Evolutionary conservation across 2,888 invertebrate species (phyloP), one percentile per base, ranked within the genome.

Genomic region (Tenthredo amoena): DNA sequence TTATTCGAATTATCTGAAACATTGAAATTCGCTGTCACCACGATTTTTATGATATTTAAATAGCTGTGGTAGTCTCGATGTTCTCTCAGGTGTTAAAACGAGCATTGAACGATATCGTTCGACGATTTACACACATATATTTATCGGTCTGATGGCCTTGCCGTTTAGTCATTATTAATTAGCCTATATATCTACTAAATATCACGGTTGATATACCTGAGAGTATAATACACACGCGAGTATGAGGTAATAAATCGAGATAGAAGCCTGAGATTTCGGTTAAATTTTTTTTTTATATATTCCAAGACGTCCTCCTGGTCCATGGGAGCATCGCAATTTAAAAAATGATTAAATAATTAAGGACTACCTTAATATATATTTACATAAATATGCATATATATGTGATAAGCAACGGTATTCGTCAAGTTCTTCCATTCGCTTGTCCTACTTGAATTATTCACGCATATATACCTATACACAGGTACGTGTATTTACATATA

Each of bases 401-500:
- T 21, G 21, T 72, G 6, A n/a, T 21, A 40, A 12, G 43, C 74
- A 74, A 43, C 74, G 74, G 74, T 74, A 74, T 43, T 74, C 31
- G 74, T 74, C 0, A 26, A 74, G 43, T 43, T 15, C 43, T 74
- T 43, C n/a, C 74, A 68, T 34, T 74, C 74, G 40, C 21, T 74
- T 43, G 43, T 74, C 21, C 74, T 7, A 68, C 68, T 68, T 68
- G 68, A 68, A 68, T 10, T 34, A 18, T 68, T 34, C 34, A 34
- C 68, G 0, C 34, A 68, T 34, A 18, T 34, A 15, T 55, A n/a
- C n/a, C 0, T 55, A 18, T 50, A 50, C 26, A 26, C 1, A 26
- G 26, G 26, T 26, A 26, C 1, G 26, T 1, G 26, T 4, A 5
- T 18, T n/a, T n/a, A 50, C 6, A 55, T 55, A 55, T 10, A 55